Conservation (phyloP, 35 echinoderm and acorn worm species). For the Anneissia japonica region DNA sequence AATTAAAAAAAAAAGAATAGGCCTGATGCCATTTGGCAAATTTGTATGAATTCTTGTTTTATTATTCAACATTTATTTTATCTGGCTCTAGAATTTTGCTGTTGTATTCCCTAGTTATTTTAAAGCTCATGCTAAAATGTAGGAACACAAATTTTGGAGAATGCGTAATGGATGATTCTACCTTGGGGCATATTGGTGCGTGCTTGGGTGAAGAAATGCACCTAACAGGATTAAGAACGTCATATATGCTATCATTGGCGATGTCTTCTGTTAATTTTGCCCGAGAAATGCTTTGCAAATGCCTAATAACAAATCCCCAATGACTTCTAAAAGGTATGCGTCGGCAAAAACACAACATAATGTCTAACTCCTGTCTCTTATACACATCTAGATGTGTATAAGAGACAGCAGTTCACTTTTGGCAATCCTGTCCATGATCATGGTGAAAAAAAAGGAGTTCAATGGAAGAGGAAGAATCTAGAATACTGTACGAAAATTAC, state of each 20-base stretch:
- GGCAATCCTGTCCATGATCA: no score
- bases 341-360: not conserved
- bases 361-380: not conserved
- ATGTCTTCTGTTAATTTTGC: not conserved
- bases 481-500: no score
- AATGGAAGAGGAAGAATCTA: no score
- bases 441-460: no score
- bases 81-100: no score
- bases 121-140: not conserved
- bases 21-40: not conserved
- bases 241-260: not conserved
- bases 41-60: no score
- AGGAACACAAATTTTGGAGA: not conserved
- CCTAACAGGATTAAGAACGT: not conserved
- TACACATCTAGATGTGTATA: no score
- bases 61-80: no score
- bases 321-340: not conserved
- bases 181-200: no score
- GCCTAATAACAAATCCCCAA: not conserved
- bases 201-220: not conserved
- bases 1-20: no score
- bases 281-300: not conserved
- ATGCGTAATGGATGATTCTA: not conserved
- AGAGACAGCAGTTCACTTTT: no score
- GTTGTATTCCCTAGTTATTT: not conserved